A percentile compares a stretch with the other conserved stretches of the same genome.
phyloP scores from a whole-genome alignment of 2,888 invertebrate genomes.

The Kuschelorhynchus macadamiae region DNA sequence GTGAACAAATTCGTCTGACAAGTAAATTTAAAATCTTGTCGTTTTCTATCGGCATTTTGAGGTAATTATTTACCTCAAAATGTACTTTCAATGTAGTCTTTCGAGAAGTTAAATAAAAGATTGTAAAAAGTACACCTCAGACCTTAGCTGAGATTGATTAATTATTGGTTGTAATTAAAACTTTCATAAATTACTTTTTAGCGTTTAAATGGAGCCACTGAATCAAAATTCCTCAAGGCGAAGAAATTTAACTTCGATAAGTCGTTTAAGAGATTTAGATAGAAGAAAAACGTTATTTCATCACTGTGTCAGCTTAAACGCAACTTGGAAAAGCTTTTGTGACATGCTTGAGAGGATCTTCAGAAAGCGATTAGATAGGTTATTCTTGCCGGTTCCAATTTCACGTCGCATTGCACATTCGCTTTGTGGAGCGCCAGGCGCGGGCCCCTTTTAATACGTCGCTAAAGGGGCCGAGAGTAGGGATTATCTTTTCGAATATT shows the following conservation, averaged over 20 bases:
- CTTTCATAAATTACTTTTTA: no score
- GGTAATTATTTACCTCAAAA: no score
- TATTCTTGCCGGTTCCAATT: conserved; percentile 62
- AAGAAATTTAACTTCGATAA: conserved; percentile 36
- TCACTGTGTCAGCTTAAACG: conserved; percentile 45
- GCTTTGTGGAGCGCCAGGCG: conserved; percentile 43
- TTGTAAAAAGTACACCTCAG: neutral
- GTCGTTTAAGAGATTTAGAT: conserved; percentile 39
- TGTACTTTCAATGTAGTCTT: no score
- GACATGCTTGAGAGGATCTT: conserved; percentile 58
- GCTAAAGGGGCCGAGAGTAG: conserved; percentile 38
- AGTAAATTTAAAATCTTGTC: no score
- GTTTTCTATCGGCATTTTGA: no score
- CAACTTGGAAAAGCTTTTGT: conserved; percentile 53
- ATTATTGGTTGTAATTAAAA: no score
- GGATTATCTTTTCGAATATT: conserved; percentile 48
- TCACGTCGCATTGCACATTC: conserved; percentile 60
- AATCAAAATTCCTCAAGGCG: neutral
- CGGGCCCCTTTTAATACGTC: conserved; percentile 47
- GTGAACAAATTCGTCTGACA: no score
- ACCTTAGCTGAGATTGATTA: no score
- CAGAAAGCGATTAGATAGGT: conserved; percentile 61
- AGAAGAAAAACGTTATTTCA: conserved; percentile 46
- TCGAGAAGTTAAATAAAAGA: no score
- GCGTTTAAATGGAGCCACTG: no score